Conservation (phyloP, 2,888 invertebrate species). For the Orthosia incerta region DNA sequence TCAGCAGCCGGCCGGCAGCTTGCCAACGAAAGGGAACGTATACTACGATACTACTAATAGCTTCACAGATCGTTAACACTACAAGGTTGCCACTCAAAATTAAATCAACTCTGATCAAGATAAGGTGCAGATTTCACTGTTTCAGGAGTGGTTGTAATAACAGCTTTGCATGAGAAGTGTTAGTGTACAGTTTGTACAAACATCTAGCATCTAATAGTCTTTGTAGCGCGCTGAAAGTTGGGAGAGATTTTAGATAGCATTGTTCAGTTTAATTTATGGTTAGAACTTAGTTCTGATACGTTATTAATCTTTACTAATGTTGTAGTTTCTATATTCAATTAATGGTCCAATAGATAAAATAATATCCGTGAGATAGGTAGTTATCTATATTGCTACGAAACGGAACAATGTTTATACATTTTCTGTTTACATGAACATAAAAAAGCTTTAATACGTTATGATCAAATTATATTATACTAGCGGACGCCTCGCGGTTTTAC, state of each 20-base stretch:
- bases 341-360: slow-evolving; percentile 16
- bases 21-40: slow-evolving; percentile 87
- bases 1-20: slow-evolving; percentile 78
- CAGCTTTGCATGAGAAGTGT: slow-evolving; percentile 31
- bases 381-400: background rate
- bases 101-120: slow-evolving; percentile 22
- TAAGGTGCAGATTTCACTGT: slow-evolving; percentile 54
- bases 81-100: slow-evolving; percentile 47
- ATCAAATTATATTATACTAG: background rate
- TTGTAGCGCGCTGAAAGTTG: slow-evolving; percentile 74
- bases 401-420: background rate
- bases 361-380: background rate
- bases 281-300: slow-evolving; percentile 31
- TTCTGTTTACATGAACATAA: background rate
- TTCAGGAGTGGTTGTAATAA: slow-evolving; percentile 19
- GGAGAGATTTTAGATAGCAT: slow-evolving; percentile 71
- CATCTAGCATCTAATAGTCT: slow-evolving; percentile 72
- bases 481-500: too few relatives aligned
- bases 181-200: slow-evolving; percentile 69
- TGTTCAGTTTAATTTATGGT: slow-evolving; percentile 54
- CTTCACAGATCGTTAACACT: slow-evolving; percentile 43
- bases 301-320: slow-evolving; percentile 45
- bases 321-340: slow-evolving; percentile 25
- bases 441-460: background rate
- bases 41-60: slow-evolving; percentile 68